Evolutionary conservation across 1,140 invertebrate species (phyloP).

Genomic region (Drosophila orena): DNA sequence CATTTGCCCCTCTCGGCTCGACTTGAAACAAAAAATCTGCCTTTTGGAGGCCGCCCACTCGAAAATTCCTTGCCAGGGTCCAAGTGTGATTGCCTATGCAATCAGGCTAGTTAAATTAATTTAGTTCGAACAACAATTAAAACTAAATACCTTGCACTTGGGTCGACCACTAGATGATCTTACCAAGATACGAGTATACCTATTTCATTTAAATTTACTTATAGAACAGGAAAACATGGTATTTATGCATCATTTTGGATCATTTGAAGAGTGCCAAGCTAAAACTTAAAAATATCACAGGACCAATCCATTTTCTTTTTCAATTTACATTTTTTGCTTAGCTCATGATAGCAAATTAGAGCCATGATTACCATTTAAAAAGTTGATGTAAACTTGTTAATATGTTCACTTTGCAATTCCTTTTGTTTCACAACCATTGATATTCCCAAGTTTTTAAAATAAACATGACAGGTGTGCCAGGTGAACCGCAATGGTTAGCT

Average conservation of each 20-base stretch:
- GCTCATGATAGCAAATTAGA: no score
- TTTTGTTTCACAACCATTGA: background rate
- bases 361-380: no score
- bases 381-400: no score
- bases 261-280: no score
- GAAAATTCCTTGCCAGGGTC: slow-evolving; percentile 52
- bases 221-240: background rate
- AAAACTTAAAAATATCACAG: no score
- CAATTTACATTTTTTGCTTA: no score
- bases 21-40: slow-evolving; percentile 9
- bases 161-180: slow-evolving; percentile 13
- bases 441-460: background rate
- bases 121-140: slow-evolving; percentile 43
- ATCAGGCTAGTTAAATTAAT: slow-evolving; percentile 47
- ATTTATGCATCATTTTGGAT: no score
- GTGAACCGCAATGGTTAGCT: background rate
- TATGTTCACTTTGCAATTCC: no score
- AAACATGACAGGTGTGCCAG: background rate
- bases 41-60: slow-evolving; percentile 66
- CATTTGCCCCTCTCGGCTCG: slow-evolving; percentile 2
- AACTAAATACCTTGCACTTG: background rate
- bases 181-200: background rate
- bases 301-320: no score
- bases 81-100: slow-evolving; percentile 39
- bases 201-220: background rate